These are phyloP conservation scores for Dione vanillae DNA, from an alignment of 2,888 invertebrate species.

Conservation along the genomic window DNA sequence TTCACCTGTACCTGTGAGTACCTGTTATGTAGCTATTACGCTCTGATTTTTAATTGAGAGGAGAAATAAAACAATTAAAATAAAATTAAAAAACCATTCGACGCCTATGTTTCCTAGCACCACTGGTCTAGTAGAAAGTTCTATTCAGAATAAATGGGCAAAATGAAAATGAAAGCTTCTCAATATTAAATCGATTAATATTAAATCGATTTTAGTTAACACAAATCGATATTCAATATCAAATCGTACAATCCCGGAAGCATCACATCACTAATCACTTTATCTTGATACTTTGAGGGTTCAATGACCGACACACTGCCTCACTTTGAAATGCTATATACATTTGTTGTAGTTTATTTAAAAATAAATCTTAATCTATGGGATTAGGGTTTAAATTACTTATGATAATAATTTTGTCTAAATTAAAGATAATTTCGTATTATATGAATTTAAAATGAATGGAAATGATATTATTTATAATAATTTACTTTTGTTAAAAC, in stretches of 20 bases:
- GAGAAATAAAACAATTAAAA: too few relatives aligned
- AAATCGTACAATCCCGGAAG: conserved; percentile 38
- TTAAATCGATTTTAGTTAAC: background rate
- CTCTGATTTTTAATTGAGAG: too few relatives aligned
- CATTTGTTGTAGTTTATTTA: background rate
- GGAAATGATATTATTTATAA: background rate
- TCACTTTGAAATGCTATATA: conserved; percentile 57
- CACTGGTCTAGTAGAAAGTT: too few relatives aligned
- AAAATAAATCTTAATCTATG: background rate
- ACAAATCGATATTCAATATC: conserved; percentile 44
- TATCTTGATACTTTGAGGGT: conserved; percentile 62
- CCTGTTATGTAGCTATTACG: too few relatives aligned
- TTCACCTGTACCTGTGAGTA: too few relatives aligned
- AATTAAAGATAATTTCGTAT: conserved; percentile 11
- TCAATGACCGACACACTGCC: conserved; percentile 79
- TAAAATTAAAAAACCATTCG: too few relatives aligned
- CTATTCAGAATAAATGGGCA: too few relatives aligned
- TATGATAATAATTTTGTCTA: background rate
- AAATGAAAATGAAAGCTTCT: background rate
- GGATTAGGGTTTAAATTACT: conserved; percentile 13
- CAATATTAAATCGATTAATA: background rate
- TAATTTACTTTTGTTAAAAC: too few relatives aligned
- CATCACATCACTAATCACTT: conserved; percentile 38
- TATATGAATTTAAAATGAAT: background rate
- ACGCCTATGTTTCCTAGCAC: too few relatives aligned